These are phyloP conservation scores for Pygoscelis antarcticus DNA, from an alignment of 2,113 vertebrate species.

Conservation along the genomic window DNA sequence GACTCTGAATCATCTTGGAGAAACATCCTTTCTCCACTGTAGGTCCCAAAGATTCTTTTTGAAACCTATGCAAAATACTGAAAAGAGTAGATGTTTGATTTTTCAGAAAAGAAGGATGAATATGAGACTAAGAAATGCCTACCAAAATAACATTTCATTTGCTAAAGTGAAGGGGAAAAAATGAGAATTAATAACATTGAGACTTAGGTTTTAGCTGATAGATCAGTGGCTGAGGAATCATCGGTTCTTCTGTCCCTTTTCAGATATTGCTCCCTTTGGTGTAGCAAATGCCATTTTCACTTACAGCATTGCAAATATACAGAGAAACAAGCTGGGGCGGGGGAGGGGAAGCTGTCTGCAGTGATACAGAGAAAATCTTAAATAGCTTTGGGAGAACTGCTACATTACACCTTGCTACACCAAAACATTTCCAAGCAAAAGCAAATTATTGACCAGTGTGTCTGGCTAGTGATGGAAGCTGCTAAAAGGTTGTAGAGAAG, in stretches of 20 bases:
- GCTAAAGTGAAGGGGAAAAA: background rate
- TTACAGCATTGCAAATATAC: background rate
- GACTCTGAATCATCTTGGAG: background rate
- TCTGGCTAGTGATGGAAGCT: background rate
- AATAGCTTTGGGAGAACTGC: background rate
- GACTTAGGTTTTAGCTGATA: background rate
- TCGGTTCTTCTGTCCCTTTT: background rate
- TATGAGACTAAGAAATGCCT: background rate
- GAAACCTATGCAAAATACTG: background rate
- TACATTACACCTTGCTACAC: background rate
- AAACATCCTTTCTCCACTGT: background rate
- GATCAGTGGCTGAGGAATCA: background rate
- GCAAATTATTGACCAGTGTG: background rate
- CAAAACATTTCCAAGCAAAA: background rate
- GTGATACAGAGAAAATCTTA: background rate
- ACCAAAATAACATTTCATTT: background rate
- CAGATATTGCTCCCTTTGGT: background rate
- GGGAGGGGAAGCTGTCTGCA: background rate
- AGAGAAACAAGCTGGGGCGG: background rate
- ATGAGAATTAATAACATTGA: background rate
- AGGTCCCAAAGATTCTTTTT: background rate
- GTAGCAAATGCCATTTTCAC: background rate
- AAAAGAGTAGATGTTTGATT: background rate
- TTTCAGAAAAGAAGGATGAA: background rate
- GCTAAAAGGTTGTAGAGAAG: background rate